Evolutionary conservation across 2,888 invertebrate species (phyloP).

Genomic region (Pandemis heparana): DNA sequence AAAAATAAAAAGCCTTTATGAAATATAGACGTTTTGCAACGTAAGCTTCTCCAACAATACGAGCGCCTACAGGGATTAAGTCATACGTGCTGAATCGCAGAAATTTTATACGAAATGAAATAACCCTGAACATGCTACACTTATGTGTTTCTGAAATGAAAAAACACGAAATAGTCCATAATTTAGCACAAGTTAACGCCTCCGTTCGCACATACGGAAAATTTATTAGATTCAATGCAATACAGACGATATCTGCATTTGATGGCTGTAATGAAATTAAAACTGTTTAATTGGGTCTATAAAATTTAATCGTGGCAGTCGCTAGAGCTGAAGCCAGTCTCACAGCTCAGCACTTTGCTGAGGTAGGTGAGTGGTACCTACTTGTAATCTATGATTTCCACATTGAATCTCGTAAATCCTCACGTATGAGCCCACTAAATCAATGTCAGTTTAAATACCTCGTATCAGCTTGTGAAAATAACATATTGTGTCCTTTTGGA

Average conservation of each 20-base stretch:
- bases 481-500: conserved; percentile 46
- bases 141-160: conserved; percentile 47
- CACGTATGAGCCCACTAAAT: conserved; percentile 32
- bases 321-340: conserved; percentile 10
- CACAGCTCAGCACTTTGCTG: conserved; percentile 14
- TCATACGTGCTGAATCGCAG: conserved; percentile 41
- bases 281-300: conserved; percentile 37
- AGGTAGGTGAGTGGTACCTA: conserved; percentile 10
- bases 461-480: conserved; percentile 38
- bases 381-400: conserved; percentile 26
- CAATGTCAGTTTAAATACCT: conserved; percentile 37
- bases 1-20: conserved; percentile 36
- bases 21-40: conserved; percentile 43
- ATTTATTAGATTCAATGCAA: conserved; percentile 61
- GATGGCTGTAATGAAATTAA: conserved; percentile 52
- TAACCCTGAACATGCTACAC: conserved; percentile 19
- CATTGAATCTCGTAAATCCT: conserved; percentile 25
- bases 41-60: conserved; percentile 45
- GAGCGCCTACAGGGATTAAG: conserved; percentile 42
- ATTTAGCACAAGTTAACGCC: conserved; percentile 61
- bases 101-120: conserved; percentile 40
- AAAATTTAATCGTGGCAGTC: conserved; percentile 32
- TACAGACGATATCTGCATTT: conserved; percentile 62
- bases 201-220: conserved; percentile 61
- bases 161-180: conserved; percentile 60